A percentile compares a stretch with the other conserved stretches of the same genome.
Conservation (phyloP, 2,888 invertebrate species). For the Drosophila pegasa region DNA sequence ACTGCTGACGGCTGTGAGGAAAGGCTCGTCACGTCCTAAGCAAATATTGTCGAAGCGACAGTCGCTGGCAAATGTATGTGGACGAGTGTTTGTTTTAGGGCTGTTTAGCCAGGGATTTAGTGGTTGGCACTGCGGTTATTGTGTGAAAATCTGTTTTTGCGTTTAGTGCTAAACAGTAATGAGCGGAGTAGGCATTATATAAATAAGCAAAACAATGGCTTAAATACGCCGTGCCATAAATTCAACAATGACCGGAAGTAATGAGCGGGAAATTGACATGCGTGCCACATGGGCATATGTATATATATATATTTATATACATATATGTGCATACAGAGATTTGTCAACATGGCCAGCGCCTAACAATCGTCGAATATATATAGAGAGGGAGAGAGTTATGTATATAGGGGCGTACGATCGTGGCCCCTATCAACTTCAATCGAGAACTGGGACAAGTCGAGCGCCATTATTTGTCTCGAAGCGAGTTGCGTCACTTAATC, state of each 20-base stretch:
- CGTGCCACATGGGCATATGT: slow-evolving; percentile 9
- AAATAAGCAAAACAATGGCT: slow-evolving; percentile 51
- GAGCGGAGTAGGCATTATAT: slow-evolving; percentile 66
- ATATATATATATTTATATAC: background rate
- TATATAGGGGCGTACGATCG: slow-evolving; percentile 16
- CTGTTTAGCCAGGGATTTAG: slow-evolving; percentile 67
- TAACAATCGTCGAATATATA: background rate
- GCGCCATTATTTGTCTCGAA: slow-evolving; percentile 69
- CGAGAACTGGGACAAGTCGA: slow-evolving; percentile 30
- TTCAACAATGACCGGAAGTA: slow-evolving; percentile 57
- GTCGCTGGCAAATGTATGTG: slow-evolving; percentile 35
- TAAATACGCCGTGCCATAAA: slow-evolving; percentile 46
- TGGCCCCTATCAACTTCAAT: slow-evolving; percentile 61
- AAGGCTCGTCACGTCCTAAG: slow-evolving; percentile 57
- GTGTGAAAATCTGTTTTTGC: slow-evolving; percentile 71
- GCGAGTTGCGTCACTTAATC: slow-evolving; percentile 76
- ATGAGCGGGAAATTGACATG: slow-evolving; percentile 35
- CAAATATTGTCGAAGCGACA: slow-evolving; percentile 65
- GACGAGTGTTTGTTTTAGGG: slow-evolving; percentile 57
- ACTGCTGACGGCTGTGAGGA: slow-evolving; percentile 16
- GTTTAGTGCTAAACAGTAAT: slow-evolving; percentile 61
- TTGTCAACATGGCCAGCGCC: slow-evolving; percentile 17
- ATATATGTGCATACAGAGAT: slow-evolving; percentile 13
- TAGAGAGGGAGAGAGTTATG: background rate
- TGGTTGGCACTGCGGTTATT: slow-evolving; percentile 64